Evolutionary conservation across 92 coral and sea anemone genomes (phyloP).

Genomic region (Porites evermanni): DNA sequence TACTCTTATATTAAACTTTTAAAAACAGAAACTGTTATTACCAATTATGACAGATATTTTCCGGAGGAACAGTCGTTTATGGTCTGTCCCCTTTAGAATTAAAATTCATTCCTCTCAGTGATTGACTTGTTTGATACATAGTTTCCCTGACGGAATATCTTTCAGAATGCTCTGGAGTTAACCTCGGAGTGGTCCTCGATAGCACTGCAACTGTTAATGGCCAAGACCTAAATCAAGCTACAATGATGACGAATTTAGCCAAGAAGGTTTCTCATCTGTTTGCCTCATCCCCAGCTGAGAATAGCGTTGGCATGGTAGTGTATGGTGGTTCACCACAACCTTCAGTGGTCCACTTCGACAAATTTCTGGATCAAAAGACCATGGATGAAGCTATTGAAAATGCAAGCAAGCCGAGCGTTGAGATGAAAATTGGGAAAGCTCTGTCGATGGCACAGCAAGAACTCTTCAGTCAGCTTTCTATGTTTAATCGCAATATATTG

Average conservation of each 20-base stretch:
- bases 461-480: slow-evolving; percentile 68
- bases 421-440: slow-evolving; percentile 83
- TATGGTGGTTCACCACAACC: slow-evolving; percentile 91
- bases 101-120: no score
- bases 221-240: slow-evolving; percentile 56
- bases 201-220: slow-evolving; percentile 86
- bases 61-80: no score
- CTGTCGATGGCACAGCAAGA: slow-evolving; percentile 77
- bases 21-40: no score
- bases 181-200: slow-evolving; percentile 91
- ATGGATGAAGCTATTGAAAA: slow-evolving; percentile 93
- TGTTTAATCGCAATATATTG: slow-evolving; percentile 76
- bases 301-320: slow-evolving; percentile 89
- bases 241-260: slow-evolving; percentile 83
- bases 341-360: slow-evolving; percentile 81
- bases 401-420: slow-evolving; percentile 79
- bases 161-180: slow-evolving; percentile 79
- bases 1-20: no score
- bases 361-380: slow-evolving; percentile 72
- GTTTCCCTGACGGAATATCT: not conserved
- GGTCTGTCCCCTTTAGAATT: no score
- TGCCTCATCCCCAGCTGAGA: slow-evolving; percentile 78
- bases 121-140: no score
- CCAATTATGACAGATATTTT: no score
- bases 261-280: slow-evolving; percentile 83